Evolutionary conservation across 2,888 invertebrate species (phyloP).

Genomic region (Aricia artaxerxes): DNA sequence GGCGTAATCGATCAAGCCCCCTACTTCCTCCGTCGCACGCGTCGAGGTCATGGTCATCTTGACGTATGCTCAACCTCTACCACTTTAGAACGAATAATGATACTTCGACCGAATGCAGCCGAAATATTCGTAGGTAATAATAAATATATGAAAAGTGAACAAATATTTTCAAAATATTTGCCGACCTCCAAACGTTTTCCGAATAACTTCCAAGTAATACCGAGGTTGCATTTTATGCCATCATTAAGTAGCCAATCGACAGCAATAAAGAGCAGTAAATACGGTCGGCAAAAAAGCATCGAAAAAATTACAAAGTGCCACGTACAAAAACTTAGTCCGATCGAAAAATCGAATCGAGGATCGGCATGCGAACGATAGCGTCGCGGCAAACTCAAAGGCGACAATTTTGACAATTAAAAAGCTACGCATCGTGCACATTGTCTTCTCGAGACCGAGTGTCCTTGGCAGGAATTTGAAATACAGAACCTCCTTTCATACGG

Average conservation of each 20-base stretch:
- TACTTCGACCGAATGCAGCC: not conserved
- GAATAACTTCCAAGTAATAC: slow-evolving; percentile 10
- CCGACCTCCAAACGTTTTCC: not conserved
- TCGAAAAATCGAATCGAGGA: slow-evolving; percentile 51
- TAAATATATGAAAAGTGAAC: not conserved
- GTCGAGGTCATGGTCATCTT: slow-evolving; percentile 55
- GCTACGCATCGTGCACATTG: slow-evolving; percentile 69
- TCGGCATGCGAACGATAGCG: slow-evolving; percentile 49
- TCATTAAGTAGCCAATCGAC: slow-evolving; percentile 34
- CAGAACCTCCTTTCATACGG: slow-evolving; percentile 53
- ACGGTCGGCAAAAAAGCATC: slow-evolving; percentile 35
- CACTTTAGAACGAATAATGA: not conserved
- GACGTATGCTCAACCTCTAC: slow-evolving; percentile 29
- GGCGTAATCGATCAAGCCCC: slow-evolving; percentile 45
- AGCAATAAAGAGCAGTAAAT: slow-evolving; percentile 34
- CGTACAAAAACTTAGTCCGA: slow-evolving; percentile 46
- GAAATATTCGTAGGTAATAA: not conserved
- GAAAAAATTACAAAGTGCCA: slow-evolving; percentile 40
- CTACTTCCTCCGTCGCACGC: slow-evolving; percentile 45
- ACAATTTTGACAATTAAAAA: slow-evolving; percentile 78
- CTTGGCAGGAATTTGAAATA: slow-evolving; percentile 72
- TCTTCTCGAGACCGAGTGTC: slow-evolving; percentile 59
- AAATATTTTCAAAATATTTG: not conserved
- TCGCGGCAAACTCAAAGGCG: slow-evolving; percentile 65
- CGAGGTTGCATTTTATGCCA: slow-evolving; percentile 23